Conservation (phyloP, 2,113 vertebrate species). For the Zosterops japonicus region DNA sequence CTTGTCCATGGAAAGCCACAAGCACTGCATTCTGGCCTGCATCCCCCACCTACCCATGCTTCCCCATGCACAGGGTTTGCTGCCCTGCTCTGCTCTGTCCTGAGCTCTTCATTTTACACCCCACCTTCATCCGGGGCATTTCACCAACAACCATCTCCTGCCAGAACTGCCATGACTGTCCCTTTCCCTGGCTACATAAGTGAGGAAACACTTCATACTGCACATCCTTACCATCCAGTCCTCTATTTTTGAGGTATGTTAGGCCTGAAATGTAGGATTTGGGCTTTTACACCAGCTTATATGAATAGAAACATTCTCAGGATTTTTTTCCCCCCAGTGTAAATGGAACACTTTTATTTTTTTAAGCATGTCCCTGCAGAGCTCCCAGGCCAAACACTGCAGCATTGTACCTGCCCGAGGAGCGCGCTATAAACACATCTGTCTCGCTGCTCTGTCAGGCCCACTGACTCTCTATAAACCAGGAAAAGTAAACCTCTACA, state of each 20-base stretch:
- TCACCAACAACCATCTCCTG: not conserved
- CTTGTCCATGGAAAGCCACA: not conserved
- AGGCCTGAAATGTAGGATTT: slow-evolving; percentile 17
- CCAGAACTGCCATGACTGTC: not conserved
- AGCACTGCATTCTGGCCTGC: accelerated
- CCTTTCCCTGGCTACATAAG: not conserved
- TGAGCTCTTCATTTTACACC: not conserved
- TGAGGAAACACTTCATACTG: not conserved
- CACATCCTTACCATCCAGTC: not conserved
- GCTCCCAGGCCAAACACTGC: slow-evolving; percentile 47
- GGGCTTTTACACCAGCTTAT: slow-evolving; percentile 46
- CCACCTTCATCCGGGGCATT: not conserved
- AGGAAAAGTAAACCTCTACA: slow-evolving; percentile 52
- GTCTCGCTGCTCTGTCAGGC: slow-evolving; percentile 50
- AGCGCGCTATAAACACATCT: slow-evolving; percentile 56
- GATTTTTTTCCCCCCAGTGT: slow-evolving; percentile 36
- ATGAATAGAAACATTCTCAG: slow-evolving; percentile 66
- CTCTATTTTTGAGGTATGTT: slow-evolving; percentile 22
- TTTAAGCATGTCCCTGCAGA: slow-evolving; percentile 27
- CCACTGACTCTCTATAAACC: slow-evolving; percentile 30
- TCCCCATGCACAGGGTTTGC: not conserved
- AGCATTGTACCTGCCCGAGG: slow-evolving; percentile 37
- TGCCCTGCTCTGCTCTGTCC: not conserved
- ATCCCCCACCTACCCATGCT: accelerated
- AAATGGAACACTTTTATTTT: slow-evolving; percentile 61